Evolutionary conservation across 2,888 invertebrate species (phyloP), one percentile per base, ranked within the genome.

Genomic region (Elegia similella): DNA sequence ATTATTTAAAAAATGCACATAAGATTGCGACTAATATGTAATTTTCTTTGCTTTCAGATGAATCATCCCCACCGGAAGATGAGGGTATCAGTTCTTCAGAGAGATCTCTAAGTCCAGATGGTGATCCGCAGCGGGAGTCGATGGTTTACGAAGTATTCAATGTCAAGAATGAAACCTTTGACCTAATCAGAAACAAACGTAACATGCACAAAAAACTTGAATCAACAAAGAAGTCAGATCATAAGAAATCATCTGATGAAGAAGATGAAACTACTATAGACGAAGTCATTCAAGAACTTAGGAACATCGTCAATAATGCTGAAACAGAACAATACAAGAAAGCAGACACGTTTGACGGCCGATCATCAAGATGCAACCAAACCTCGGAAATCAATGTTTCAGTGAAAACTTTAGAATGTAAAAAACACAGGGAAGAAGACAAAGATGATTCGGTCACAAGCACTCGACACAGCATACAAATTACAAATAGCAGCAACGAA

Each of bases 41-140:
- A 5, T 32, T 30, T n/a, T 34, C 52, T 52, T 56, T 59, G 60
- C 16, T 89, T 88, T 2, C 74, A 93, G 93, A 92, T 70, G 94
- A 93, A 72, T 95, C 95, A 44, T 95, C 96, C 6, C 96, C 96
- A 65, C 95, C 95, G 42, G 96, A 97, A 85, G 97, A 97, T 74
- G 97, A 97, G 91, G 97, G 97, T 6, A 97, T 97, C 66, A 96
- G 96, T 72, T 96, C 96, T 7, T 96, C 96, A 0, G 97, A 97
- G 76, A 92, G 95, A 66, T 96, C 96, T 43, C 87, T 95, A 46
- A 95, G 95, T 61, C 96, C 96, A 0, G 95, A 95, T 74, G 93
- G 93, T 34, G 93, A 93, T 62, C 83, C 89, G 0, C 93, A 94
- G 76, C 84, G 93, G 62, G 93, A 94, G 63, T 89, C 93, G 0